These are phyloP conservation scores for Eumacrocentrus americanus DNA, from an alignment of 2,888 invertebrate species.

Conservation along the genomic window DNA sequence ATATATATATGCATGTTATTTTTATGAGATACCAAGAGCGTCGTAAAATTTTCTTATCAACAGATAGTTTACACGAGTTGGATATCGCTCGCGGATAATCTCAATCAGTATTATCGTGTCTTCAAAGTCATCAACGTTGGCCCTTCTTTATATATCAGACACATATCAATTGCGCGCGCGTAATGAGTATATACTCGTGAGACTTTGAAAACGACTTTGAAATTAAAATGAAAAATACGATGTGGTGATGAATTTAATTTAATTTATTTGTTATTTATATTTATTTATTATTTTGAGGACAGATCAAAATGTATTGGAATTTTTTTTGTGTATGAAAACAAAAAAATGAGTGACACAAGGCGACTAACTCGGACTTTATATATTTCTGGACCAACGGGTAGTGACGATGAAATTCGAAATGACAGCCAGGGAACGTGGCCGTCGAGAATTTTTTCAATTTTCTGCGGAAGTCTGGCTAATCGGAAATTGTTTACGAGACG, in stretches of 20 bases:
- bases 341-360: constrained; percentile 39
- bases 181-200: not conserved
- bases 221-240: not conserved
- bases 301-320: too few relatives aligned
- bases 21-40: constrained; percentile 5
- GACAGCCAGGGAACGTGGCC: constrained; percentile 37
- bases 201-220: not conserved
- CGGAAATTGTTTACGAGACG: constrained; percentile 38
- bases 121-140: constrained; percentile 8
- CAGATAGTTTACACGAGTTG: constrained; percentile 23
- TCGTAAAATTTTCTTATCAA: constrained; percentile 27
- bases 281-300: too few relatives aligned
- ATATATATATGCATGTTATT: not conserved
- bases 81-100: constrained; percentile 20
- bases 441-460: constrained; percentile 36
- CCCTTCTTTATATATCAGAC: not conserved
- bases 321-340: too few relatives aligned
- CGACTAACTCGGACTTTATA: constrained; percentile 44
- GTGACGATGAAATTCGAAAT: constrained; percentile 25
- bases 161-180: not conserved
- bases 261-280: too few relatives aligned
- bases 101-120: constrained; percentile 23
- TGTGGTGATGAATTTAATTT: too few relatives aligned
- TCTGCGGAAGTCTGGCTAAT: constrained; percentile 38
- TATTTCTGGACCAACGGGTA: constrained; percentile 38